Base-by-base conservation (phyloP, 2,888 invertebrate species). In the Drosophila gaucha region DNA sequence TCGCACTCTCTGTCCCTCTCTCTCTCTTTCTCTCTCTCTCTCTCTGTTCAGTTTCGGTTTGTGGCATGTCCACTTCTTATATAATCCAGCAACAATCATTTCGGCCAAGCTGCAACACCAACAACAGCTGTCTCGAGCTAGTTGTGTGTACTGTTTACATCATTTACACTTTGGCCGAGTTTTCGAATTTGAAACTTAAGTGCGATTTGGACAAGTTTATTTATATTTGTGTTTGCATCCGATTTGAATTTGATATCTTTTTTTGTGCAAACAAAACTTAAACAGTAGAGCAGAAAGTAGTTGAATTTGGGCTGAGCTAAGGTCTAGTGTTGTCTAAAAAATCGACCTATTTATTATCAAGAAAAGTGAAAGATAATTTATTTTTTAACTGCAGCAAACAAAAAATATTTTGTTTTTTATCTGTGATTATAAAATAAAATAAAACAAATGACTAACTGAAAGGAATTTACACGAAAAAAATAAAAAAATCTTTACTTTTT, bases 11-110 rank as follows among this genome's bases (percentile, higher is more conserved):
- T n/a, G 35, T 18, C 49, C 22, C 24, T 10, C 2, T 20, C 31
- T 14, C 46, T 39, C 49, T 66, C 51, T 63, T 36, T 54, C 41
- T 31, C 43, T 28, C 44, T 55, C 59, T 26, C 39, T 33, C 18
- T 51, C 26, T 30, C 16, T 78, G 35, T 76, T 63, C 59, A 49
- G 59, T 67, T 68, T 74, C 74, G 43, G 68, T 80, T 89, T 89
- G 84, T 85, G 84, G 84, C 84, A 85, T 88, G 88, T 88, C 89
- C 88, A 89, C 84, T 85, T 85, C 76, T 85, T 85, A 85, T 85
- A 85, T 85, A 85, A 85, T 82, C 62, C 76, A 72, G 55, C 83
- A 71, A 78, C 83, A 87, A 83, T 83, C 89, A 87, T 83, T 83
- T 83, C 85, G 82, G 78, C 87, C 87, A 84, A 67, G 57, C 86